phyloP scores from a whole-genome alignment of 2,113 vertebrate genomes.

The Uria lomvia region DNA sequence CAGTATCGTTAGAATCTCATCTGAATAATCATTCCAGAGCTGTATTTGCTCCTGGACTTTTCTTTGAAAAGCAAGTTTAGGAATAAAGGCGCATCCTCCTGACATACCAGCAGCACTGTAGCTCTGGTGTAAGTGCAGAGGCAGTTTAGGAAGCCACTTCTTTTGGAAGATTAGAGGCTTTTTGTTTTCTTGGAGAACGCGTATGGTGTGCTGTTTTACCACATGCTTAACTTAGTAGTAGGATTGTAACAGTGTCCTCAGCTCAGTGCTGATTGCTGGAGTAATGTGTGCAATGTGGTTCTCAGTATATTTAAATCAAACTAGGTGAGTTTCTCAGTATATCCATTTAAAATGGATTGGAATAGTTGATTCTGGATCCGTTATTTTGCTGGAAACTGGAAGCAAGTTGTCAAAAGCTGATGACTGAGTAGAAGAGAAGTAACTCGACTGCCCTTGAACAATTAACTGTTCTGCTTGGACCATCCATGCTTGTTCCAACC shows the following conservation, averaged over 20 bases:
- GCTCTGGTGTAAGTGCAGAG: background rate
- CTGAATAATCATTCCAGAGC: background rate
- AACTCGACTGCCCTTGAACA: conserved; percentile 4
- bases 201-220: background rate
- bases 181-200: background rate
- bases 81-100: background rate
- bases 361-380: background rate
- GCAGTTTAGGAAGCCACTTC: background rate
- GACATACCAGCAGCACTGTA: background rate
- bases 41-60: conserved; percentile 8
- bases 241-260: background rate
- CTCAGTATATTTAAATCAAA: background rate
- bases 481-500: conserved; percentile 39
- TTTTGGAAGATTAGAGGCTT: background rate
- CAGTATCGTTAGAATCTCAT: background rate
- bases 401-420: background rate
- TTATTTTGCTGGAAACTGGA: conserved; percentile 26
- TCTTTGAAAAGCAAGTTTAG: conserved; percentile 27
- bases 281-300: background rate
- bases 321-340: background rate
- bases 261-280: background rate
- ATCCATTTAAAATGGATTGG: background rate
- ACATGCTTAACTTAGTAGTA: background rate
- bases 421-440: conserved; percentile 11
- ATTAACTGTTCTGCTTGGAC: conserved; percentile 51